A percentile compares a stretch with the other conserved stretches of the same genome.
phyloP scores from a whole-genome alignment of 64 coral and sea anemone genomes.

The Montipora sp. region DNA sequence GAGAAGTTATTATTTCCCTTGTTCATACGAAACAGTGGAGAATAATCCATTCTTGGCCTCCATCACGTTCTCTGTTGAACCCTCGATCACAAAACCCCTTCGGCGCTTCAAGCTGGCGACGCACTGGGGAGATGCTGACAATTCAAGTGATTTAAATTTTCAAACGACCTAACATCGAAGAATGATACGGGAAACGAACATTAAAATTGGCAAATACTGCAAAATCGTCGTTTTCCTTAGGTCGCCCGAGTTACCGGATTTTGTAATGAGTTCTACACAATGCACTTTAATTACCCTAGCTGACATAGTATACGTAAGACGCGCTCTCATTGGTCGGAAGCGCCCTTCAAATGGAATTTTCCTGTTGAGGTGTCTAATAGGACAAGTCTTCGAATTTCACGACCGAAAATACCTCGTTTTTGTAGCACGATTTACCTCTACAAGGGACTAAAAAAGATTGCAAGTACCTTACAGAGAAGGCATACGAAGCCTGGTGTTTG shows the following conservation, averaged over 20 bases:
- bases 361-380: constrained; percentile 53
- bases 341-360: constrained; percentile 38
- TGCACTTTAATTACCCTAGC: constrained; percentile 58
- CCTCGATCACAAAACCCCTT: background rate
- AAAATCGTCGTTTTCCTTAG: constrained; percentile 17
- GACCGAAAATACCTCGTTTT: constrained; percentile 14
- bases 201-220: constrained; percentile 49
- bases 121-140: background rate
- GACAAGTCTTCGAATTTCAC: background rate
- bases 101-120: background rate
- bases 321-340: constrained; percentile 32
- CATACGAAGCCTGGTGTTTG: background rate
- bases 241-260: constrained; percentile 74
- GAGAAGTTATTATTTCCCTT: constrained; percentile 33
- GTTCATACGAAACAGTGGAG: constrained; percentile 19
- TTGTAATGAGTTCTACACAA: constrained; percentile 71
- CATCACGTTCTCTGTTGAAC: background rate
- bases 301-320: constrained; percentile 8
- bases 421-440: background rate
- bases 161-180: background rate
- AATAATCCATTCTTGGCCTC: constrained; percentile 11
- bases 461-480: too few species aligned
- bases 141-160: background rate
- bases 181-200: background rate
- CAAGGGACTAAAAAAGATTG: background rate